These are phyloP conservation scores for Agelaius tricolor DNA, from an alignment of 2,113 vertebrate genomes.

Conservation along the genomic window DNA sequence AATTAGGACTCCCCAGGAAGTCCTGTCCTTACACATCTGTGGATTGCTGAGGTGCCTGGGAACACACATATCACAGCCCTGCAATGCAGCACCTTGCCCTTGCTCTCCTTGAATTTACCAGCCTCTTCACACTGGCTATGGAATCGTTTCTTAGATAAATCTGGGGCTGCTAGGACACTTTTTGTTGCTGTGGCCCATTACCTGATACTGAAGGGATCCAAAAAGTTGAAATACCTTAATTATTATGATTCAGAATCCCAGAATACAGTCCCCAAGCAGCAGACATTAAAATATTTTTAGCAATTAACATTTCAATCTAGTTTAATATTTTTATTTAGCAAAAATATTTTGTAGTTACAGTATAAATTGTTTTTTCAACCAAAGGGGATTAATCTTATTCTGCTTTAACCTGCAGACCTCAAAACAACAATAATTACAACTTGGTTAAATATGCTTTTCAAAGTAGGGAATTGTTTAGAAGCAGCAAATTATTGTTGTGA, in stretches of 20 bases:
- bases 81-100: background rate
- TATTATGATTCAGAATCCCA: background rate
- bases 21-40: background rate
- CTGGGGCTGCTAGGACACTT: background rate
- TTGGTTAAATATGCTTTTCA: background rate
- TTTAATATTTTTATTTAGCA: background rate
- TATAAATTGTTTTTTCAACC: background rate
- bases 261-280: background rate
- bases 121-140: background rate
- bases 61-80: background rate
- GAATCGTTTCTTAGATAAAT: background rate
- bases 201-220: background rate
- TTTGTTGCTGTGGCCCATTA: background rate
- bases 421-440: background rate
- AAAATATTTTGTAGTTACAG: background rate
- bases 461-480: background rate
- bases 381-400: background rate
- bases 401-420: background rate
- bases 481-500: background rate
- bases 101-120: background rate
- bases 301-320: background rate
- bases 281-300: background rate
- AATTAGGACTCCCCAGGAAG: background rate
- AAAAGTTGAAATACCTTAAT: background rate
- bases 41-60: background rate